A percentile compares a stretch with the other conserved stretches of the same genome.
phyloP scores from a whole-genome alignment of 2,888 invertebrate genomes.

The Archips xylosteana region DNA sequence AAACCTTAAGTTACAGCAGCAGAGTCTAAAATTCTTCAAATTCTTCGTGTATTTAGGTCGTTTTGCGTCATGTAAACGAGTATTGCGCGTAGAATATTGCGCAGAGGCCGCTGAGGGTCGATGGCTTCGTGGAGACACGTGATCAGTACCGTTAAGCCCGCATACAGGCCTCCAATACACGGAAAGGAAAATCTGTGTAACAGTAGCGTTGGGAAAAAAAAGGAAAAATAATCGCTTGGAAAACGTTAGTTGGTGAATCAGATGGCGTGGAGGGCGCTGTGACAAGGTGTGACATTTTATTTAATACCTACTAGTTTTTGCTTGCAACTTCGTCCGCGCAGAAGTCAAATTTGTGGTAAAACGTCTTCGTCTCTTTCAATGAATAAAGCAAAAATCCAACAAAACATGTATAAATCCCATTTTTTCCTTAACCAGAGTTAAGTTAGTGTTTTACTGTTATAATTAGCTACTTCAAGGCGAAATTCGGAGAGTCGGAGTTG shows the following conservation, averaged over 20 bases:
- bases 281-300: background rate
- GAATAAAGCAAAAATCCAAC: no score
- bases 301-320: no score
- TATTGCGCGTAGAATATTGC: slow-evolving; percentile 81
- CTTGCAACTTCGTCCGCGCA: no score
- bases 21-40: slow-evolving; percentile 46
- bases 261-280: background rate
- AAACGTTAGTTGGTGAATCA: background rate
- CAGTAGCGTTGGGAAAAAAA: slow-evolving; percentile 62
- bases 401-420: no score
- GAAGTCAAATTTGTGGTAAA: no score
- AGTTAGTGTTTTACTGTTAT: no score
- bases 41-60: slow-evolving; percentile 45
- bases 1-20: background rate
- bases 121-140: slow-evolving; percentile 82
- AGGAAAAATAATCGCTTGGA: background rate
- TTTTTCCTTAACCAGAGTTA: no score
- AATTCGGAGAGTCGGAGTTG: no score
- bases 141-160: slow-evolving; percentile 79
- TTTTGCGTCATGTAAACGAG: slow-evolving; percentile 48
- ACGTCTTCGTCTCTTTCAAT: no score
- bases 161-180: slow-evolving; percentile 73
- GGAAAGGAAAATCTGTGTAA: slow-evolving; percentile 76
- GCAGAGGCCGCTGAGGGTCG: slow-evolving; percentile 83
- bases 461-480: no score